phyloP scores from a whole-genome alignment of 2,797 vertebrate species.

The Poecilia wingei region DNA sequence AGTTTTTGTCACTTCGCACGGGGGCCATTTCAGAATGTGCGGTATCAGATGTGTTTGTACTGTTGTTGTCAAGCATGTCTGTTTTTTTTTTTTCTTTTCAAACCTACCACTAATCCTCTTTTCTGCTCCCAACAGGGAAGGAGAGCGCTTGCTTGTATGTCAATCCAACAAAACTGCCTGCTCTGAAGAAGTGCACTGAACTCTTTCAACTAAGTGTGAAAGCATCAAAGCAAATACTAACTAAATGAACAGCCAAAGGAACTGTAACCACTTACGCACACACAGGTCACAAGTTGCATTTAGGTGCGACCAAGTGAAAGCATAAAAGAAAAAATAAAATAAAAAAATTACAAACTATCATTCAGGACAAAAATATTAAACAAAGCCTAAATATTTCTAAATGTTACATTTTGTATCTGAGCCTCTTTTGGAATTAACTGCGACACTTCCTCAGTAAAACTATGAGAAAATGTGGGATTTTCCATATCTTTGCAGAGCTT shows the following conservation, averaged over 20 bases:
- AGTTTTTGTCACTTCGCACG: conserved; percentile 66
- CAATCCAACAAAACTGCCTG: conserved; percentile 43
- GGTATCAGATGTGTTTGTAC: conserved; percentile 49
- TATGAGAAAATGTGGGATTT: not conserved
- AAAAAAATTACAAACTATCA: not conserved
- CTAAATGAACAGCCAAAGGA: conserved; percentile 29
- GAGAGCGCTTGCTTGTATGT: conserved; percentile 52
- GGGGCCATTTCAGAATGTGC: conserved; percentile 57
- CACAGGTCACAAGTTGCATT: not conserved
- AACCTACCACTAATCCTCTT: conserved; percentile 62
- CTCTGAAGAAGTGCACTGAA: conserved; percentile 42
- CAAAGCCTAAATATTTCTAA: not conserved
- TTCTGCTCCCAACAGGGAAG: conserved; percentile 52
- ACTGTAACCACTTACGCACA: conserved; percentile 17
- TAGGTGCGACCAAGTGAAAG: not conserved
- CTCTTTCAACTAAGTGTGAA: conserved; percentile 43
- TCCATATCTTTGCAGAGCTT: not conserved
- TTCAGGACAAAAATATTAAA: not conserved
- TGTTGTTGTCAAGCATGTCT: conserved; percentile 72
- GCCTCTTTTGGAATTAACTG: not conserved
- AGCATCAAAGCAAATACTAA: conserved; percentile 40
- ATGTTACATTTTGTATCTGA: not conserved
- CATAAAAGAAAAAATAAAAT: not conserved
- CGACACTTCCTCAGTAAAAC: not conserved
- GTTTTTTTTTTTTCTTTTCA: conserved; percentile 23